These are phyloP conservation scores for Australoheros scitulus DNA, from an alignment of 2,113 vertebrate genomes.

Conservation along the genomic window DNA sequence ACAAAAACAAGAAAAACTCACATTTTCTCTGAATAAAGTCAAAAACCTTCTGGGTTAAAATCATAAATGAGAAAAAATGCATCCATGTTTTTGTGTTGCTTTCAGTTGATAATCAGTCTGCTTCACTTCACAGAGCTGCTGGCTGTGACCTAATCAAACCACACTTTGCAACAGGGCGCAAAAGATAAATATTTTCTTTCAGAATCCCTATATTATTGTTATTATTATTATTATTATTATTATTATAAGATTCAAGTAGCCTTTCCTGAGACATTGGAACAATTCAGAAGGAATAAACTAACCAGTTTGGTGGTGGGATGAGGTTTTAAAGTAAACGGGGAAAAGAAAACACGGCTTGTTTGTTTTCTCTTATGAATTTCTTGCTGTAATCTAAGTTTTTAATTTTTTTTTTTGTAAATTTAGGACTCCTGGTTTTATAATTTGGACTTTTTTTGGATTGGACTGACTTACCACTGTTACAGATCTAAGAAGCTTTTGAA, in stretches of 20 bases:
- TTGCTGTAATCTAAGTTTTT: neutral
- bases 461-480: neutral
- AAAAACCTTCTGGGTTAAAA: neutral
- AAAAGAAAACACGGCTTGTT: neutral
- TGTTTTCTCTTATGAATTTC: neutral
- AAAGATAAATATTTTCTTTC: neutral
- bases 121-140: neutral
- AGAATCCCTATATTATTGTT: neutral
- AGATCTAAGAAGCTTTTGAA: neutral
- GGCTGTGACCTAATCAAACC: neutral
- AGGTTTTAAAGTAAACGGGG: neutral
- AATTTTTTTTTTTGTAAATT: neutral
- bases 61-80: neutral
- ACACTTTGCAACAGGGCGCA: rapidly evolving
- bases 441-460: neutral
- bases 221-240: too few species aligned
- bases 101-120: neutral
- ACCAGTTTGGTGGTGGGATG: too few species aligned
- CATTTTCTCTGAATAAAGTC: neutral
- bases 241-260: neutral
- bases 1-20: neutral
- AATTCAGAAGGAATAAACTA: neutral
- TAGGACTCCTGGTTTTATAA: neutral
- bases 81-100: neutral
- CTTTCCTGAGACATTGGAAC: neutral